Conservation (phyloP, 2,113 vertebrate species). For the Crotalus tigris region DNA sequence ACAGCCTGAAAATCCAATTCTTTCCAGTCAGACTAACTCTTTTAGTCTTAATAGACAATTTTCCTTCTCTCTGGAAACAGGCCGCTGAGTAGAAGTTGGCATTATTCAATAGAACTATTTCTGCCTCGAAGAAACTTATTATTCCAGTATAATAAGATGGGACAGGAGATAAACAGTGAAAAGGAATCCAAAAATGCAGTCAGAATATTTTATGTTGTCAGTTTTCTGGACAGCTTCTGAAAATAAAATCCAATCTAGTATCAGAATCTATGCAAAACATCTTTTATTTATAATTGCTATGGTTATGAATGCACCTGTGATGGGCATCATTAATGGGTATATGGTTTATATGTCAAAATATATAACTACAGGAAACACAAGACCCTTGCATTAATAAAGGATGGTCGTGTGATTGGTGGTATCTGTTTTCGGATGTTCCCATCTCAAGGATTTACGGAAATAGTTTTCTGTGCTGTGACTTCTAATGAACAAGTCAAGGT, state of each 20-base stretch:
- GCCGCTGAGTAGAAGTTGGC: neutral
- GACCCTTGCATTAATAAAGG: conserved; percentile 96
- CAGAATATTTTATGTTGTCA: neutral
- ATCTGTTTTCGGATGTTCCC: conserved; percentile 99
- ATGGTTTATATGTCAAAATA: conserved; percentile 27
- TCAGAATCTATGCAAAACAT: neutral
- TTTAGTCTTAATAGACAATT: neutral
- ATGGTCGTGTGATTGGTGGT: conserved; percentile 95
- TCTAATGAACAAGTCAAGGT: conserved; percentile 99
- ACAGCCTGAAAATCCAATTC: neutral
- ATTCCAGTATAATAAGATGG: neutral
- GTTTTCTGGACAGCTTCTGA: neutral
- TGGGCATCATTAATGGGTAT: conserved; percentile 28
- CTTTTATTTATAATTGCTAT: conserved; percentile 4
- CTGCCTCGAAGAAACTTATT: conserved; percentile 18
- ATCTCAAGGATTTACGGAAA: conserved; percentile 97
- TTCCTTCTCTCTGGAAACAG: neutral
- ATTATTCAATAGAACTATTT: conserved; percentile 10
- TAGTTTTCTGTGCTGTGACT: conserved; percentile 97
- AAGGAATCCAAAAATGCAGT: conserved; percentile 20
- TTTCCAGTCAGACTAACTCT: neutral
- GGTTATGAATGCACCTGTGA: conserved; percentile 20
- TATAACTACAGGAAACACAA: conserved; percentile 89
- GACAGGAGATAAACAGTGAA: neutral
- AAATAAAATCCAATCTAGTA: neutral